Base-by-base conservation (phyloP, 2,888 invertebrate species). In the Drosophila lutescens region DNA sequence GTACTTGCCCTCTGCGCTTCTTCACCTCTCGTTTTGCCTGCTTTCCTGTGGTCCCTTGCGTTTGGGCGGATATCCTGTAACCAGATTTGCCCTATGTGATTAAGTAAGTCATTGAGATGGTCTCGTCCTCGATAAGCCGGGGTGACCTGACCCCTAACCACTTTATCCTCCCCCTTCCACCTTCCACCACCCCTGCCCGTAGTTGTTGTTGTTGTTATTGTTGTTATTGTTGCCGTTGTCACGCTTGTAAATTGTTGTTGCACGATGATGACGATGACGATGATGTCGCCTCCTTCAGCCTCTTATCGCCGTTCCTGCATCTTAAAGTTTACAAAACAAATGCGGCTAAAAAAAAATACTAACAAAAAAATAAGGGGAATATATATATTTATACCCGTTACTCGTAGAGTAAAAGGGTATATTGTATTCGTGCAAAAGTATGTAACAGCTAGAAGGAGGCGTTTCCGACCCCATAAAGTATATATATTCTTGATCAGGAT, bases 81-180 rank as follows among this genome's bases (percentile, higher is more conserved):
- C 81, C 79, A 88, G 86, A 86, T 86, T 86, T 86, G 82, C 81
- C 74, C 87, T 85, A 85, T 87, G 88, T 84, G 88, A 88, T 86
- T 88, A 86, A 86, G 87, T 84, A 88, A 86, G 88, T 86, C 86
- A 86, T 86, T 86, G 86, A 88, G 86, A 79, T 80, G 78, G 70
- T 78, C 78, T 77, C 71, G 59, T 62, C 79, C 75, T 71, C 79
- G 84, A 84, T 84, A 86, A 82, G 82, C 80, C 62, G 62, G 47
- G 62, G 47, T 63, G 62, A 63, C 61, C 62, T 63, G 62, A 63
- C 62, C 80, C 69, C 71, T 70, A 43, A 53, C 70, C 70, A 66
- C 53, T 66, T 54, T 49, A 61, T 63, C 26, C 50, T 32, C 34
- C 41, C 50, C 17, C 40, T 20, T 0, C 32, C 15, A n/a, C 47